Percentiles rank a stretch among this genome's conserved stretches.
These are phyloP conservation scores for Xerus inauris DNA, from an alignment of 2,113 vertebrate species.

Conservation along the genomic window DNA sequence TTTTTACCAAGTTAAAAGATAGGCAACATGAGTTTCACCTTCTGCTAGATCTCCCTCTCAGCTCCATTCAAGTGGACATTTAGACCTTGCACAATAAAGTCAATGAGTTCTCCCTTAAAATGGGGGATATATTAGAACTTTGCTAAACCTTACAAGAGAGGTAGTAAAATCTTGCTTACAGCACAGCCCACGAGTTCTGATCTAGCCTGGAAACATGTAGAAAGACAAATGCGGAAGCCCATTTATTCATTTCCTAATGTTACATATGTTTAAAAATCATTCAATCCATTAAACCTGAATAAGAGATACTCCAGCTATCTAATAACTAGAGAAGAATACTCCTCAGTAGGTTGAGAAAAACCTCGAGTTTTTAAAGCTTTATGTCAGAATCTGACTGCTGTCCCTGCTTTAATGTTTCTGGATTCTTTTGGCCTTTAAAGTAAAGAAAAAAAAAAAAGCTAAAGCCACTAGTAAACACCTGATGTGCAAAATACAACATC, in stretches of 20 bases:
- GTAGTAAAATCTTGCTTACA: constrained; percentile 78
- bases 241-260: constrained; percentile 71
- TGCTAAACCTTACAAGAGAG: constrained; percentile 77
- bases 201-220: constrained; percentile 73
- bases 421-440: constrained; percentile 79
- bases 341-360: constrained; percentile 71
- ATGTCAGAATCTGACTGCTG: constrained; percentile 78
- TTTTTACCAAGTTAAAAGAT: constrained; percentile 71
- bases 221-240: constrained; percentile 72
- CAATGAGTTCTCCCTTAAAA: constrained; percentile 63
- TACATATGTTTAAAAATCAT: constrained; percentile 61
- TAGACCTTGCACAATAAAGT: constrained; percentile 64
- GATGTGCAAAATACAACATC: constrained; percentile 73
- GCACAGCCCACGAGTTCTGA: constrained; percentile 70
- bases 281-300: constrained; percentile 76
- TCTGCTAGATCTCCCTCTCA: constrained; percentile 63
- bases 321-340: constrained; percentile 74
- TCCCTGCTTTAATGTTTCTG: constrained; percentile 78
- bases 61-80: constrained; percentile 43
- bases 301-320: constrained; percentile 78
- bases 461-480: constrained; percentile 78
- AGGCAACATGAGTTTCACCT: constrained; percentile 68
- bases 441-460: constrained; percentile 58
- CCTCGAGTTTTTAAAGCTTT: constrained; percentile 80
- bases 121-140: constrained; percentile 63